phyloP scores from a whole-genome alignment of 1,140 invertebrate species.

The Hycleus cichorii region DNA sequence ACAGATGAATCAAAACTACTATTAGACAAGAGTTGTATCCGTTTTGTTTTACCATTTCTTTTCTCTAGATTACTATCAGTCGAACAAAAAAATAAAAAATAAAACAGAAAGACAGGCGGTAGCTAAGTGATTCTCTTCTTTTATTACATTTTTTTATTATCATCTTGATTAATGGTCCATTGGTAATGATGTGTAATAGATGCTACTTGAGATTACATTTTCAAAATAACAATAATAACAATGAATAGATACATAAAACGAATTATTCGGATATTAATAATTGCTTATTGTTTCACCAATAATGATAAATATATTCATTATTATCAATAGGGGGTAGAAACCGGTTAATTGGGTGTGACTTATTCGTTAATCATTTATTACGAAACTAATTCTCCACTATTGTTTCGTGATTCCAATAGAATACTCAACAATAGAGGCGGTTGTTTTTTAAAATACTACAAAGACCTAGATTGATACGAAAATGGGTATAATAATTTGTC shows the following conservation, averaged over 20 bases:
- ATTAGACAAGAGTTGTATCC: not conserved
- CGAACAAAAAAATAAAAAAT: not conserved
- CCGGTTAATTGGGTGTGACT: too few relatives aligned
- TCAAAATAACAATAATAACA: not conserved
- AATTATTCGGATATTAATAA: not conserved
- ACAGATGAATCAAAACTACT: too few relatives aligned
- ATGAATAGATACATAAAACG: not conserved
- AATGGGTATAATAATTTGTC: too few relatives aligned
- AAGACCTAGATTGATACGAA: too few relatives aligned
- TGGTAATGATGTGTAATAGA: constrained; percentile 1
- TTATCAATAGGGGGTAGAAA: too few relatives aligned
- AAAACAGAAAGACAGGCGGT: not conserved
- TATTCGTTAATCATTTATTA: too few relatives aligned
- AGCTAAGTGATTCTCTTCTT: not conserved
- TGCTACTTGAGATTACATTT: not conserved
- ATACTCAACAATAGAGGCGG: too few relatives aligned
- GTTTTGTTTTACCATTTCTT: constrained; percentile 5
- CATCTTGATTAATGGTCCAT: constrained; percentile 1
- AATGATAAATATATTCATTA: not conserved
- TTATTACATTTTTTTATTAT: not conserved
- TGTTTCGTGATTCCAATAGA: not conserved
- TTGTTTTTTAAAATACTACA: too few relatives aligned
- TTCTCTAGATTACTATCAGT: constrained; percentile 7
- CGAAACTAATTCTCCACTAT: too few relatives aligned
- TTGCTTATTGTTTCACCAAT: not conserved